phyloP scores from a whole-genome alignment of 1,140 invertebrate species.

The Zaprionus nigranus region DNA sequence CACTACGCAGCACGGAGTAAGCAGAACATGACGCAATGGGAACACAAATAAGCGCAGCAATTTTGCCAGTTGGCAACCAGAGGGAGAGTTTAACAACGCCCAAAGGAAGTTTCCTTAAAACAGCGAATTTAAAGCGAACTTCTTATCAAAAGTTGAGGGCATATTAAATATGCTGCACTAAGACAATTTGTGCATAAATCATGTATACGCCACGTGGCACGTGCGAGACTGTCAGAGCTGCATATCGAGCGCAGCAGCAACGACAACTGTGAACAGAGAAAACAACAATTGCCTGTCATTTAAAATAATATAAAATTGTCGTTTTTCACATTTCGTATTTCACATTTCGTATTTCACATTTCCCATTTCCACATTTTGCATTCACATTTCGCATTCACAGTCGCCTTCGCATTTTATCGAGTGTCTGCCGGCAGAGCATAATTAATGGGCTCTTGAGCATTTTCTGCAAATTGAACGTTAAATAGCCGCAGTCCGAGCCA shows the following conservation, averaged over 20 bases:
- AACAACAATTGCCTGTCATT: conserved; percentile 22
- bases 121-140: conserved; percentile 1
- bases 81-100: background rate
- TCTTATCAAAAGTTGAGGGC: background rate
- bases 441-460: conserved; percentile 47
- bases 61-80: background rate
- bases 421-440: conserved; percentile 30
- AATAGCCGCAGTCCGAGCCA: conserved; percentile 36
- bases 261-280: background rate
- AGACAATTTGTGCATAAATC: conserved; percentile 2
- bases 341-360: background rate
- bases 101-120: background rate
- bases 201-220: conserved; percentile 30
- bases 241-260: conserved; percentile 14
- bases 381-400: background rate
- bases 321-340: conserved; percentile 6
- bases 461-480: conserved; percentile 53
- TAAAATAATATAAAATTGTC: conserved; percentile 8
- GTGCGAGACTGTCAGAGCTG: background rate
- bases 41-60: background rate
- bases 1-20: background rate
- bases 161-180: background rate
- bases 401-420: conserved; percentile 13
- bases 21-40: conserved; percentile 29
- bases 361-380: background rate